phyloP scores from a whole-genome alignment of 2,113 vertebrate genomes.

The Prochilodus magdalenae region DNA sequence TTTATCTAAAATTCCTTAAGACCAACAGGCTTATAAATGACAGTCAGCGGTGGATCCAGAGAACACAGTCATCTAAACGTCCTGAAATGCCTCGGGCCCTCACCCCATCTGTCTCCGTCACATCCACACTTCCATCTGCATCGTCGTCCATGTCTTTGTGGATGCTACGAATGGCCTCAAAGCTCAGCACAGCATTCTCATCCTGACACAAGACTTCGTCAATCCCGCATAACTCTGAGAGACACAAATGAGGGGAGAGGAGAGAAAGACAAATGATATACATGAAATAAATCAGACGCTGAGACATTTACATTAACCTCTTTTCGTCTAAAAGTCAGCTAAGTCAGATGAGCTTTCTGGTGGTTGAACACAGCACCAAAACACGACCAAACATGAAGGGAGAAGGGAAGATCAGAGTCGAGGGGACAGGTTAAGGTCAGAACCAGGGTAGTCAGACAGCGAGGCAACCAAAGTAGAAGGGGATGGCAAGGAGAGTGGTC shows the following conservation, averaged over 20 bases:
- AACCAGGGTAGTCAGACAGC: too few species aligned
- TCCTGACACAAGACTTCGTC: constrained; percentile 83
- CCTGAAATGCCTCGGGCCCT: constrained; percentile 34
- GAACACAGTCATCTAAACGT: neutral
- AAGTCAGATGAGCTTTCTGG: too few species aligned
- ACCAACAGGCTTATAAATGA: too few species aligned
- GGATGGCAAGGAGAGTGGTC: too few species aligned
- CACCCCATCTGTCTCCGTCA: constrained; percentile 90
- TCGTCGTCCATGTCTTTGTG: constrained; percentile 97
- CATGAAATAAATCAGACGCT: neutral
- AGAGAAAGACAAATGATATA: neutral
- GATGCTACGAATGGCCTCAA: constrained; percentile 89
- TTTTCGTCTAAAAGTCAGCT: too few species aligned
- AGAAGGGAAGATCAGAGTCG: too few species aligned
- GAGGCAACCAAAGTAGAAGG: too few species aligned
- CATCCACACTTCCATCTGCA: constrained; percentile 91
- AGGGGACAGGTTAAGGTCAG: too few species aligned
- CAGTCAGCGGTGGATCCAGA: neutral
- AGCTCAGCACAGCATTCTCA: constrained; percentile 87
- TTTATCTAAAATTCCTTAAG: too few species aligned
- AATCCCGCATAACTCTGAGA: constrained; percentile 85
- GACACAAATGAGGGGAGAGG: neutral
- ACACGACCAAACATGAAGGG: too few species aligned
- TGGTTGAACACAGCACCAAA: too few species aligned
- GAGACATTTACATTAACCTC: neutral